Percentiles rank a stretch among this genome's conserved stretches.
Evolutionary conservation across 2,888 invertebrate genomes (phyloP).

Genomic region (Amiota minor): DNA sequence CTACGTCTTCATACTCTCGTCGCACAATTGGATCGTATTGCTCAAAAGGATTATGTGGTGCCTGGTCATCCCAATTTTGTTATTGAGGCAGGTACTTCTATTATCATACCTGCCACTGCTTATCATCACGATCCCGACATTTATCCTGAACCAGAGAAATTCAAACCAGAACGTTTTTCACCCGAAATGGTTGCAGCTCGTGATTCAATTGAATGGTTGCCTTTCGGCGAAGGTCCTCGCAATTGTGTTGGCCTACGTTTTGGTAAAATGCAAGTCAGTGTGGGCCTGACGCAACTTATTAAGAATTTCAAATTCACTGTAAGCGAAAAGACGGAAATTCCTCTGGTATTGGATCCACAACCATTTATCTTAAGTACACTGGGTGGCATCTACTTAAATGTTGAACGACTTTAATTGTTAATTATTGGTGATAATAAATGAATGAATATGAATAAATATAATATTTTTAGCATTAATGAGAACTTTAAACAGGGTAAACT

Average conservation of each 20-base stretch:
- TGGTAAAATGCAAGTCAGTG: slow-evolving; percentile 57
- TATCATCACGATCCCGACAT: slow-evolving; percentile 77
- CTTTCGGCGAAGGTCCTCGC: slow-evolving; percentile 69
- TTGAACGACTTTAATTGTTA: slow-evolving; percentile 35
- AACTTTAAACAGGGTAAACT: too few relatives aligned
- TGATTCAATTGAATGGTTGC: slow-evolving; percentile 60
- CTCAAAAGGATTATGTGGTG: slow-evolving; percentile 58
- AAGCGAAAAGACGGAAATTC: slow-evolving; percentile 44
- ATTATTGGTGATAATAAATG: too few relatives aligned
- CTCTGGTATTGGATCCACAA: slow-evolving; percentile 46
- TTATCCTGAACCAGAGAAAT: slow-evolving; percentile 77
- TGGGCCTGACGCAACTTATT: slow-evolving; percentile 55
- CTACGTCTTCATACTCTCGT: slow-evolving; percentile 76
- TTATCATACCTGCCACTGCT: slow-evolving; percentile 75
- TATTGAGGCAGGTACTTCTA: slow-evolving; percentile 40
- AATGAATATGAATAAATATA: too few relatives aligned
- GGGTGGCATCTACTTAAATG: slow-evolving; percentile 45
- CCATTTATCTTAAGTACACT: slow-evolving; percentile 47
- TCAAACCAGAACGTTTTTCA: slow-evolving; percentile 77
- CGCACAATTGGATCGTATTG: slow-evolving; percentile 56
- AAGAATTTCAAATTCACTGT: slow-evolving; percentile 50
- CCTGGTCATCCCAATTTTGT: slow-evolving; percentile 51
- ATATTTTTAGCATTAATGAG: too few relatives aligned
- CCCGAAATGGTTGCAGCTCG: slow-evolving; percentile 74
- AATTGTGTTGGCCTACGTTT: slow-evolving; percentile 68